Percentiles rank a stretch among this genome's conserved stretches.
These are phyloP conservation scores for Porphyrio hochstetteri DNA, from an alignment of 2,113 vertebrate species.

Conservation along the genomic window DNA sequence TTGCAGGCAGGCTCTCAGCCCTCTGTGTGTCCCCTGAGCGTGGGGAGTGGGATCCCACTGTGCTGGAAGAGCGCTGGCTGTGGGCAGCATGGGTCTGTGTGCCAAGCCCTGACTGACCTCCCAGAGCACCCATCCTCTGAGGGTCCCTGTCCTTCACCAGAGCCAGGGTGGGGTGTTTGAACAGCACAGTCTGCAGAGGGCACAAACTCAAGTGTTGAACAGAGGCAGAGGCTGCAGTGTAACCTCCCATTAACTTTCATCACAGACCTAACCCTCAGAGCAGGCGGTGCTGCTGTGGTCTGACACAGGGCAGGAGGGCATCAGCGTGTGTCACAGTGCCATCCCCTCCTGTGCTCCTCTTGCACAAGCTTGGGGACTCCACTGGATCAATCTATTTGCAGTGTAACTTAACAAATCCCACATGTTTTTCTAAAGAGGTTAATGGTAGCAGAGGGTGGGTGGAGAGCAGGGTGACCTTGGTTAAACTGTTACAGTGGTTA, in stretches of 20 bases:
- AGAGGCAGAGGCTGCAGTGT: neutral
- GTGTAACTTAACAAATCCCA: neutral
- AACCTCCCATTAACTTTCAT: accelerated
- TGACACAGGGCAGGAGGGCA: no score
- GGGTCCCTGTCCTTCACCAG: neutral
- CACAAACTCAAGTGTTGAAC: neutral
- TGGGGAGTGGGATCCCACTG: neutral
- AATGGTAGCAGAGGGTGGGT: neutral
- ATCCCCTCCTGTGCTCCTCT: accelerated
- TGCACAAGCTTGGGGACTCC: neutral
- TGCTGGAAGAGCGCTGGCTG: neutral
- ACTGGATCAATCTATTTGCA: neutral
- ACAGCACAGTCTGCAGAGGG: neutral
- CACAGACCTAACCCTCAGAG: neutral
- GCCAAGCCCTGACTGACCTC: neutral
- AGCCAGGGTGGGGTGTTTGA: neutral
- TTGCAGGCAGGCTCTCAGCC: neutral
- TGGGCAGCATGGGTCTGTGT: neutral
- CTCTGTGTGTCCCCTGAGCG: neutral
- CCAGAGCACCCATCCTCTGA: neutral
- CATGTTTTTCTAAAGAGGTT: no score
- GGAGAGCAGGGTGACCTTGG: neutral
- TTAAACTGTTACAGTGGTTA: neutral
- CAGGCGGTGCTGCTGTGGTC: accelerated
- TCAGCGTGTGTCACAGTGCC: accelerated